Percentiles rank a stretch among this genome's conserved stretches.
Conservation (phyloP, 2,888 invertebrate species). For the Melieria crassipennis region DNA sequence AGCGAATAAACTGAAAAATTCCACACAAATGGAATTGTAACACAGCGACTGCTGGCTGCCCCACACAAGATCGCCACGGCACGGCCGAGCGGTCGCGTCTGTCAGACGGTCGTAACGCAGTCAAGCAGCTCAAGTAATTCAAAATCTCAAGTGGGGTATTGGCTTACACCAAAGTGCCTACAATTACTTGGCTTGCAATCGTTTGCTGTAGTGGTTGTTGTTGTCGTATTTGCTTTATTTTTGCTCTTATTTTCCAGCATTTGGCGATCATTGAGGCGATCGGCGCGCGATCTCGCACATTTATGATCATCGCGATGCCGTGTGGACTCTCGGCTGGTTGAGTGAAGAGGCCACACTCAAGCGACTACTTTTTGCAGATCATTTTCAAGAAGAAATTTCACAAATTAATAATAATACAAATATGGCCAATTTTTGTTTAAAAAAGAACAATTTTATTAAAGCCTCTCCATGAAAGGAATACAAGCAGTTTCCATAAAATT, state of each 20-base stretch:
- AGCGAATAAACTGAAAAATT: too few species aligned
- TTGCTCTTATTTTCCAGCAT: not conserved
- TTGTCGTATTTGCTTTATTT: constrained; percentile 36
- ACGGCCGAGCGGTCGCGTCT: too few species aligned
- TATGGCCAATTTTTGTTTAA: not conserved
- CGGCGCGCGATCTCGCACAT: not conserved
- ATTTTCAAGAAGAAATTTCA: constrained; percentile 18
- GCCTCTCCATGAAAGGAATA: not conserved
- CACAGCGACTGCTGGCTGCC: too few species aligned
- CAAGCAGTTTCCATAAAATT: not conserved
- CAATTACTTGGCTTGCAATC: constrained; percentile 37
- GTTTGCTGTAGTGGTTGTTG: too few species aligned
- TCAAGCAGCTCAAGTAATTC: too few species aligned
- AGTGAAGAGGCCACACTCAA: constrained; percentile 21
- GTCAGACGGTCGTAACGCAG: too few species aligned
- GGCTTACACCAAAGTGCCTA: constrained; percentile 12
- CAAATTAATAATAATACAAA: not conserved
- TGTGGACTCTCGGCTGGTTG: constrained; percentile 40
- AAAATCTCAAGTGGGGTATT: constrained; percentile 1
- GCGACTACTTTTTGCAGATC: constrained; percentile 26
- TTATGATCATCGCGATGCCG: constrained; percentile 19
- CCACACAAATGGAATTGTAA: too few species aligned
- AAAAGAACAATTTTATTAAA: not conserved
- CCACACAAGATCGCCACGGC: too few species aligned
- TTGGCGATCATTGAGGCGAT: not conserved